These are phyloP conservation scores for Steinernema feltiae DNA, from an alignment of 1,140 invertebrate genomes.

Conservation along the genomic window DNA sequence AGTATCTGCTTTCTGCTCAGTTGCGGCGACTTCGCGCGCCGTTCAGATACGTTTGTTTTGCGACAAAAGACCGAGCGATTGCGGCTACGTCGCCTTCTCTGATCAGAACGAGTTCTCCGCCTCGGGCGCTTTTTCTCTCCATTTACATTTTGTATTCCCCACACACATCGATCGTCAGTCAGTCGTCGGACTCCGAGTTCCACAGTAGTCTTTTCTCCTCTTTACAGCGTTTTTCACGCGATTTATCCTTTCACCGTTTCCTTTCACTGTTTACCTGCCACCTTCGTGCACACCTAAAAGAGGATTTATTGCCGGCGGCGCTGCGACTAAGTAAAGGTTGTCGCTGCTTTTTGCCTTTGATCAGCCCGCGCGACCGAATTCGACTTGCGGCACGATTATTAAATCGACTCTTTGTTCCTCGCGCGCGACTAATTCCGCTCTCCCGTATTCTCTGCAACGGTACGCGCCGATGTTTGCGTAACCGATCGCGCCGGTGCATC, in stretches of 20 bases:
- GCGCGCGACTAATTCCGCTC: too few species aligned
- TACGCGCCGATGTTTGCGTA: too few species aligned
- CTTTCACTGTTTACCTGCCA: neutral
- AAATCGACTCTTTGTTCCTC: too few species aligned
- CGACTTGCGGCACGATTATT: too few species aligned
- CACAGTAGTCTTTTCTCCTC: neutral
- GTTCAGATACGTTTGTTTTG: neutral
- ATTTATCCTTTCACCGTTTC: neutral
- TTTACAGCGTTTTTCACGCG: neutral
- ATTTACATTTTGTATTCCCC: constrained; percentile 7
- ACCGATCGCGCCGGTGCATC: too few species aligned
- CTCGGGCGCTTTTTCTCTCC: constrained; percentile 1
- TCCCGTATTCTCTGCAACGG: too few species aligned
- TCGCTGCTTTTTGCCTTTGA: neutral
- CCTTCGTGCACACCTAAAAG: neutral
- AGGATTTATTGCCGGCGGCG: neutral
- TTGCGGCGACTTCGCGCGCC: too few species aligned
- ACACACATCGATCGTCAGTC: neutral
- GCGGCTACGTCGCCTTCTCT: neutral
- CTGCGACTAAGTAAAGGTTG: neutral
- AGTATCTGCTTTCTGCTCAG: too few species aligned
- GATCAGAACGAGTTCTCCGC: neutral
- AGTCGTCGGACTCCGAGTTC: neutral
- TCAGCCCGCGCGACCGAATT: too few species aligned
- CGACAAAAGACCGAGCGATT: neutral